Conservation (phyloP, 2,888 invertebrate genomes). For the Leuctra nigra region DNA sequence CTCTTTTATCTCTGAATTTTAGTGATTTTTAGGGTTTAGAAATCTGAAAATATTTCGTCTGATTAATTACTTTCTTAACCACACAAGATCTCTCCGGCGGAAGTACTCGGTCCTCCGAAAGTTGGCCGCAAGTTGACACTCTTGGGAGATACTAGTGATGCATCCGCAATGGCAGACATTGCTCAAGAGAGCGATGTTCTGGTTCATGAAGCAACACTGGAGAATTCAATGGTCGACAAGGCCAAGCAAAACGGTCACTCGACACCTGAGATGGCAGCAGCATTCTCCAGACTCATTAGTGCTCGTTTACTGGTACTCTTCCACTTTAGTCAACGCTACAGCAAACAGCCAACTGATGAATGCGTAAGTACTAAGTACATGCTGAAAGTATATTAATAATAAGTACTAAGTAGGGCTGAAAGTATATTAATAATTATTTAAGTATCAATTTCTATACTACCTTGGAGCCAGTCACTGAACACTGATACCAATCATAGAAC, state of each 20-base stretch:
- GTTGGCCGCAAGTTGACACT: slow-evolving; percentile 39
- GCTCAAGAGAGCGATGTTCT: slow-evolving; percentile 38
- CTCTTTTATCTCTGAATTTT: too few species aligned
- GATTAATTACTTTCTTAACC: too few species aligned
- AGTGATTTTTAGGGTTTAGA: too few species aligned
- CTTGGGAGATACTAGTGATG: slow-evolving; percentile 40
- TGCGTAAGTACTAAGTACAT: too few species aligned
- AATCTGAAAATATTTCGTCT: too few species aligned
- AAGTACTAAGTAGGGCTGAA: too few species aligned
- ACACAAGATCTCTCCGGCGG: slow-evolving; percentile 32
- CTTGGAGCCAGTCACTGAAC: too few species aligned
- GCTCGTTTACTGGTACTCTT: slow-evolving; percentile 38
- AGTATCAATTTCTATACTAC: too few species aligned
- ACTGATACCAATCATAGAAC: too few species aligned
- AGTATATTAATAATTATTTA: too few species aligned
- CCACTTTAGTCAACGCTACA: slow-evolving; percentile 40
- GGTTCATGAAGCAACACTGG: slow-evolving; percentile 42
- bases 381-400: too few species aligned
- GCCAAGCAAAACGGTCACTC: slow-evolving; percentile 41
- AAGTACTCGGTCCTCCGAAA: slow-evolving; percentile 36
- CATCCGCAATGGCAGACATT: slow-evolving; percentile 35
- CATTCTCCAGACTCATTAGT: slow-evolving; percentile 35
- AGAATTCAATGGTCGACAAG: slow-evolving; percentile 36
- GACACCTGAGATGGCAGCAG: slow-evolving; percentile 40
- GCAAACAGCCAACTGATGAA: too few species aligned